phyloP scores from a whole-genome alignment of 2,888 invertebrate genomes.

The Glyphotaelius pellucidus region DNA sequence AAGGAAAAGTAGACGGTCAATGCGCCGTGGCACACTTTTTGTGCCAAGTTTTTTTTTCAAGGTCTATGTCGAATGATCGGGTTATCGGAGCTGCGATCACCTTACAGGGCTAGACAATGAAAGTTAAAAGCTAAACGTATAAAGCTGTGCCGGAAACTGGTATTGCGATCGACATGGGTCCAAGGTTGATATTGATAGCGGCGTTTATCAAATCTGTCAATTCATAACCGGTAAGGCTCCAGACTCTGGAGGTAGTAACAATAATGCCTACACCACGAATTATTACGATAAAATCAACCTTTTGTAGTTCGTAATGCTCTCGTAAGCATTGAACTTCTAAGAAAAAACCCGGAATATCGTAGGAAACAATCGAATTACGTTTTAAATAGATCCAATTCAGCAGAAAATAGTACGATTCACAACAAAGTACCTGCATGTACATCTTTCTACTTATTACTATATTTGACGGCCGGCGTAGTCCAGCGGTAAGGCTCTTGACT shows the following conservation, averaged over 20 bases:
- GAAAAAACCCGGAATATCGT: background rate
- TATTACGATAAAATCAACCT: background rate
- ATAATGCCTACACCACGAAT: background rate
- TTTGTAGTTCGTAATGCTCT: background rate
- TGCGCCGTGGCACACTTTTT: conserved; percentile 59
- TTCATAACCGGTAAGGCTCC: background rate
- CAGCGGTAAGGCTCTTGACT: too few species aligned
- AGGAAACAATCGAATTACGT: background rate
- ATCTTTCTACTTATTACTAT: too few species aligned
- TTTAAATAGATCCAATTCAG: background rate
- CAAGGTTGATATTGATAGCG: background rate
- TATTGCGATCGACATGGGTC: background rate
- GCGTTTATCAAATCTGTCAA: background rate
- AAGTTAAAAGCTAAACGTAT: background rate
- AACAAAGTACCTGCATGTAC: background rate
- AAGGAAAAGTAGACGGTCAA: conserved; percentile 65
- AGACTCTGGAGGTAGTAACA: background rate
- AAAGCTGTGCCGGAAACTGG: background rate
- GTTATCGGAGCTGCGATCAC: conserved; percentile 44
- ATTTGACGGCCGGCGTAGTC: too few species aligned
- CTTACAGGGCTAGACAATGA: background rate
- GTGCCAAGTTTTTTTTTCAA: conserved; percentile 56
- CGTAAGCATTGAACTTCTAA: background rate
- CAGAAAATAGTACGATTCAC: background rate
- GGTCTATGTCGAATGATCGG: conserved; percentile 59